These are phyloP conservation scores for Martes flavigula DNA, from an alignment of 2,797 vertebrate genomes.

Conservation along the genomic window DNA sequence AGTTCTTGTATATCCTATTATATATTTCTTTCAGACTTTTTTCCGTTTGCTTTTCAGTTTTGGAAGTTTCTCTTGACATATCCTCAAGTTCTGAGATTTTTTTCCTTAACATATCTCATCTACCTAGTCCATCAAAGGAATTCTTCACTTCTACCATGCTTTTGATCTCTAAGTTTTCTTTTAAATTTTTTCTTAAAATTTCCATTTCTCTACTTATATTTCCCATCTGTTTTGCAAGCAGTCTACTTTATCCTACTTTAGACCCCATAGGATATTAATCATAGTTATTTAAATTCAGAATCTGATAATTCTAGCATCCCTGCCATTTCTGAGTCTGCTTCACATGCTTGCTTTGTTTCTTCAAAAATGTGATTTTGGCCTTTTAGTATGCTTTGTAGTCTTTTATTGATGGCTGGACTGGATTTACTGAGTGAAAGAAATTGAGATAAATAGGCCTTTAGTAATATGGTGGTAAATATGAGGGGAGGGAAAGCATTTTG, in stretches of 20 bases:
- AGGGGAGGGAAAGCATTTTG: background rate
- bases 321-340: background rate
- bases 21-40: background rate
- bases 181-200: background rate
- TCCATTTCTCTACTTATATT: background rate
- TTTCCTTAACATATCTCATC: background rate
- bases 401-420: background rate
- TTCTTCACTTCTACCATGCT: background rate
- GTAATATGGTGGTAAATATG: background rate
- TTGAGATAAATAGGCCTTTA: background rate
- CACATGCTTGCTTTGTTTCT: background rate
- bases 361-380: background rate
- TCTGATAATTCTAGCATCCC: background rate
- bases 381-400: background rate
- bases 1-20: background rate
- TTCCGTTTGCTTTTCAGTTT: background rate
- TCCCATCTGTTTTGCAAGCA: background rate
- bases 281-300: background rate
- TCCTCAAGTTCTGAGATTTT: background rate
- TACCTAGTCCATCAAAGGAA: background rate
- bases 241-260: background rate
- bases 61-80: background rate
- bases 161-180: background rate
- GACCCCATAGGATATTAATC: background rate
- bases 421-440: background rate